A percentile compares a stretch with the other conserved stretches of the same genome.
phyloP scores from a whole-genome alignment of 1,140 invertebrate genomes.

The Diuraphis noxia region DNA sequence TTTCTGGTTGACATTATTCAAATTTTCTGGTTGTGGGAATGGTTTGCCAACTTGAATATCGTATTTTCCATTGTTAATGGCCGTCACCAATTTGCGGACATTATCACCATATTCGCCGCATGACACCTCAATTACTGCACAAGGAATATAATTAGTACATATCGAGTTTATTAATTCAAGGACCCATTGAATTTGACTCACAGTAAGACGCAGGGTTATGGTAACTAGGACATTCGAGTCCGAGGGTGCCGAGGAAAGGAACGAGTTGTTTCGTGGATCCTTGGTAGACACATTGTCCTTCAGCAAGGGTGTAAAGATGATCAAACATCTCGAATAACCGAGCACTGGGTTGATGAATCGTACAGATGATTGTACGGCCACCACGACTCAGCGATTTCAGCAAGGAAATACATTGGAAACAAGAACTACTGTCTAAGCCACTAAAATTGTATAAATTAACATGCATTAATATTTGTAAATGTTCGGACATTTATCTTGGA shows the following conservation, averaged over 20 bases:
- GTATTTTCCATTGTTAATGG: slow-evolving; percentile 79
- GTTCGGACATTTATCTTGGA: background rate
- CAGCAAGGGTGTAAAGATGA: slow-evolving; percentile 84
- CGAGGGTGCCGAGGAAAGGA: slow-evolving; percentile 78
- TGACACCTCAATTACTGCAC: slow-evolving; percentile 85
- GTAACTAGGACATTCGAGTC: slow-evolving; percentile 84
- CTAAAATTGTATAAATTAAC: slow-evolving; percentile 64
- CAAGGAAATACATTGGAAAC: slow-evolving; percentile 82
- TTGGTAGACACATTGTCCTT: slow-evolving; percentile 86
- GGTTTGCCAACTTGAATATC: slow-evolving; percentile 71
- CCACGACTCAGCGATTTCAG: slow-evolving; percentile 81
- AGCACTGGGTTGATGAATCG: slow-evolving; percentile 95
- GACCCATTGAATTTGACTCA: slow-evolving; percentile 62
- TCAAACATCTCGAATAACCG: slow-evolving; percentile 96
- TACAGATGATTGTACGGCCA: slow-evolving; percentile 89
- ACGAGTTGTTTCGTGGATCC: slow-evolving; percentile 76
- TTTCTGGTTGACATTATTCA: slow-evolving; percentile 70
- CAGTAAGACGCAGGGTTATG: slow-evolving; percentile 95
- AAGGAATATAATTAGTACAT: slow-evolving; percentile 6
- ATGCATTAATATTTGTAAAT: background rate
- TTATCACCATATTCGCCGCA: slow-evolving; percentile 94
- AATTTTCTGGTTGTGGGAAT: slow-evolving; percentile 67
- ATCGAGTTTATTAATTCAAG: background rate
- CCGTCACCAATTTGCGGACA: slow-evolving; percentile 78
- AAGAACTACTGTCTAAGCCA: slow-evolving; percentile 88